Conservation (phyloP, 2,113 vertebrate species). For the Nipponia nippon region DNA sequence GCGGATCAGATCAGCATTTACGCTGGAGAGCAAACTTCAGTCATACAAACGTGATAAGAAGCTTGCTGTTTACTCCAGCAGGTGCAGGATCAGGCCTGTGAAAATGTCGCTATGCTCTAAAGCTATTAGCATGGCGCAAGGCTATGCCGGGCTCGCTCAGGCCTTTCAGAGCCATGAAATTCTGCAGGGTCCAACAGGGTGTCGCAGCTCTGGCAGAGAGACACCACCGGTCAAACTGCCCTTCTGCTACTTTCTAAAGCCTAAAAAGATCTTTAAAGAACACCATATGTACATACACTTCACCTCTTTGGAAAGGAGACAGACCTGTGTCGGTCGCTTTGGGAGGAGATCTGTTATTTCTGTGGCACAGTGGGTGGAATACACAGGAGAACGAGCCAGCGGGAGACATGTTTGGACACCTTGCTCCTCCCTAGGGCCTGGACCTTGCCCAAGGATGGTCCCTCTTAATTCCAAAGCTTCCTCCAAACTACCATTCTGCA, state of each 20-base stretch:
- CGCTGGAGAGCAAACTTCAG: neutral
- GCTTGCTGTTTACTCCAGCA: neutral
- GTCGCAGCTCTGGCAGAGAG: neutral
- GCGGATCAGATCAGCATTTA: neutral
- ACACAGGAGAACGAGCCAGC: rapidly evolving
- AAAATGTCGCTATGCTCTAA: neutral
- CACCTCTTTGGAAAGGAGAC: neutral
- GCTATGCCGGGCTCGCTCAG: neutral
- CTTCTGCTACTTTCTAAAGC: neutral
- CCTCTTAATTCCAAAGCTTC: neutral
- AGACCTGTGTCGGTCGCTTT: neutral
- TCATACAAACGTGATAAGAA: neutral
- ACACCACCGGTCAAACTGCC: neutral
- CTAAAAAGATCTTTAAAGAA: neutral
- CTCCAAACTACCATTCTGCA: neutral
- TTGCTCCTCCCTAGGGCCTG: neutral
- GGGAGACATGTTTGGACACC: neutral
- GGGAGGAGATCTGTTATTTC: neutral
- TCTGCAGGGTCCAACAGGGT: neutral
- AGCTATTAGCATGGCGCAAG: neutral
- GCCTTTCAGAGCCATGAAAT: neutral
- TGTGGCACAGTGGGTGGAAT: neutral
- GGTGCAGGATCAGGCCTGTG: neutral
- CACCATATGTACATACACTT: neutral
- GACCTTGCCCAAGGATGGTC: neutral